Percentiles rank a stretch among this genome's conserved stretches.
phyloP scores from a whole-genome alignment of 2,888 invertebrate species.

The Parnassius mnemosyne region DNA sequence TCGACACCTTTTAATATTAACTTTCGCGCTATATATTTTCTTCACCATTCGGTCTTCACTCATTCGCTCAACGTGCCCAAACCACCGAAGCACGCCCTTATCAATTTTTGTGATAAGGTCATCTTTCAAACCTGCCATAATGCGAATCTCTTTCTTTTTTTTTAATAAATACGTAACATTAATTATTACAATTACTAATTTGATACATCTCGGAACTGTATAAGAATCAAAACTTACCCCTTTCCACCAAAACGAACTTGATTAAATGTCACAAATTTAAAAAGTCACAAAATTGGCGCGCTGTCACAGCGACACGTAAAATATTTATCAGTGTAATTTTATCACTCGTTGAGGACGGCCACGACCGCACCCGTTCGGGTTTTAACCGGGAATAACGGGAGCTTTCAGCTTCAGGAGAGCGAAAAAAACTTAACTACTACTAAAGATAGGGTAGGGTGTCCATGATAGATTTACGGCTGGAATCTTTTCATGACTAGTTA shows the following conservation, averaged over 20 bases:
- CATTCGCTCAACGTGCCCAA: no score
- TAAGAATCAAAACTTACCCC: constrained; percentile 20
- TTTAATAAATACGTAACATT: no score
- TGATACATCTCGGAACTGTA: no score
- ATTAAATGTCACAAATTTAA: constrained; percentile 32
- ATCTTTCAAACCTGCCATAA: no score
- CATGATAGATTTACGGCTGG: not conserved
- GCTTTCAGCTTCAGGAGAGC: constrained; percentile 56
- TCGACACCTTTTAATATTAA: no score
- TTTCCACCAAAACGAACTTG: constrained; percentile 24
- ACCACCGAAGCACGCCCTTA: no score
- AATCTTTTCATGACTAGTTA: no score
- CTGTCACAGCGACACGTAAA: constrained; percentile 62
- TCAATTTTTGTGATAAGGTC: no score
- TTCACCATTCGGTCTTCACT: no score
- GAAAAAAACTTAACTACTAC: constrained; percentile 57
- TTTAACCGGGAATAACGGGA: constrained; percentile 61
- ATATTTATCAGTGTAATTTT: constrained; percentile 34
- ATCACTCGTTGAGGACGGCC: constrained; percentile 38
- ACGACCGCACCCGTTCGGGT: constrained; percentile 54
- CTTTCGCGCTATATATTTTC: no score
- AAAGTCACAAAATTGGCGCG: constrained; percentile 51
- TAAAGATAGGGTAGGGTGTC: constrained; percentile 34
- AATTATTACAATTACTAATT: no score
- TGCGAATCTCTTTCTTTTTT: no score